Percentiles rank a stretch among this genome's conserved stretches.
Conservation (phyloP, 1,140 invertebrate species). For the Listronotus bonariensis region DNA sequence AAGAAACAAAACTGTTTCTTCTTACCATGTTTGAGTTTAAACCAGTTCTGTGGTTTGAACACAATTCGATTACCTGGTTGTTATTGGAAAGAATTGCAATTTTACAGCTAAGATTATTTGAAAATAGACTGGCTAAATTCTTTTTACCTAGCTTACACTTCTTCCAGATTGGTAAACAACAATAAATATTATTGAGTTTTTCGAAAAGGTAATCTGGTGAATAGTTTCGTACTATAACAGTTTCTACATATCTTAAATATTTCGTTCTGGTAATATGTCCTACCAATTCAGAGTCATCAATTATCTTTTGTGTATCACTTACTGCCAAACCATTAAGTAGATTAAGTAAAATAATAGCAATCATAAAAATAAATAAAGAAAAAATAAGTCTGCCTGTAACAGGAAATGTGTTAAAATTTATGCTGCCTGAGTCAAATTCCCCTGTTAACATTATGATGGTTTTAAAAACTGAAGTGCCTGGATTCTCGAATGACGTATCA, state of each 20-base stretch:
- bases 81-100: constrained; percentile 68
- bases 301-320: constrained; percentile 75
- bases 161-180: constrained; percentile 58
- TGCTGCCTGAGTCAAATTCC: constrained; percentile 75
- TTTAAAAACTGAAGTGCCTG: constrained; percentile 72
- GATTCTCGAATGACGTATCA: constrained; percentile 65
- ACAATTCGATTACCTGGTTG: constrained; percentile 13
- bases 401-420: constrained; percentile 71
- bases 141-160: constrained; percentile 58
- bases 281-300: constrained; percentile 74
- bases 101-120: constrained; percentile 63
- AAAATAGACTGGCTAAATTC: constrained; percentile 64
- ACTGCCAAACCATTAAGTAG: constrained; percentile 80
- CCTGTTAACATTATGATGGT: constrained; percentile 83
- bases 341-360: constrained; percentile 79
- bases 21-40: neutral
- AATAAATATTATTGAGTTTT: constrained; percentile 55
- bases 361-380: constrained; percentile 76
- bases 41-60: neutral
- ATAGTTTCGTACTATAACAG: constrained; percentile 65
- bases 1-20: constrained; percentile 48
- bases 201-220: constrained; percentile 51
- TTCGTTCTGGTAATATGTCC: constrained; percentile 70
- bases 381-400: constrained; percentile 73
- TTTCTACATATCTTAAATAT: constrained; percentile 73